Conservation (phyloP, 2,797 vertebrate species). For the Acridotheres tristis region DNA sequence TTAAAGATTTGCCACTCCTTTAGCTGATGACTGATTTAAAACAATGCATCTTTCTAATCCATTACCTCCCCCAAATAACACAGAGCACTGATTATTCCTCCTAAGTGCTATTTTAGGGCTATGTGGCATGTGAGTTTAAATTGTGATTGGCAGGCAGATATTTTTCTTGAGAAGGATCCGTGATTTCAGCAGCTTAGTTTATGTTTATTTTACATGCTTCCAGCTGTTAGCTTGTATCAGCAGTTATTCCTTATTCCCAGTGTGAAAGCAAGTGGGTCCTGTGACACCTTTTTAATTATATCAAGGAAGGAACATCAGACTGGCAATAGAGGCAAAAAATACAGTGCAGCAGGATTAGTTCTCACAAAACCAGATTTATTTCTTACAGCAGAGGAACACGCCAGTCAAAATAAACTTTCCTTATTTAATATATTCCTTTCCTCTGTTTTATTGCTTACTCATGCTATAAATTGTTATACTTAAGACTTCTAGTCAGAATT, state of each 20-base stretch:
- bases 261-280: neutral
- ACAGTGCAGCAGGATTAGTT: neutral
- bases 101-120: conserved; percentile 10
- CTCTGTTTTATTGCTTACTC: neutral
- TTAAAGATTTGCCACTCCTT: conserved; percentile 44
- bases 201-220: conserved; percentile 15
- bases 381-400: neutral
- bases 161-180: neutral
- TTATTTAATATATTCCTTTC: neutral
- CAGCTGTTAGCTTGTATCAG: conserved; percentile 13
- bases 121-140: neutral
- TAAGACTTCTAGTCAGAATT: neutral
- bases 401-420: conserved; percentile 1
- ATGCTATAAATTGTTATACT: neutral
- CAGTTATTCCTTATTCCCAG: neutral
- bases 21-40: conserved; percentile 51
- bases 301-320: neutral
- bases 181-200: neutral
- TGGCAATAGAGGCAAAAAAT: neutral
- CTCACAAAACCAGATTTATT: neutral
- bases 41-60: conserved; percentile 32
- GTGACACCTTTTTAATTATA: neutral
- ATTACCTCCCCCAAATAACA: conserved; percentile 12
- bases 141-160: neutral
- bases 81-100: neutral